Conservation (phyloP, 2,888 invertebrate species). For the Zelleria hepariella region DNA sequence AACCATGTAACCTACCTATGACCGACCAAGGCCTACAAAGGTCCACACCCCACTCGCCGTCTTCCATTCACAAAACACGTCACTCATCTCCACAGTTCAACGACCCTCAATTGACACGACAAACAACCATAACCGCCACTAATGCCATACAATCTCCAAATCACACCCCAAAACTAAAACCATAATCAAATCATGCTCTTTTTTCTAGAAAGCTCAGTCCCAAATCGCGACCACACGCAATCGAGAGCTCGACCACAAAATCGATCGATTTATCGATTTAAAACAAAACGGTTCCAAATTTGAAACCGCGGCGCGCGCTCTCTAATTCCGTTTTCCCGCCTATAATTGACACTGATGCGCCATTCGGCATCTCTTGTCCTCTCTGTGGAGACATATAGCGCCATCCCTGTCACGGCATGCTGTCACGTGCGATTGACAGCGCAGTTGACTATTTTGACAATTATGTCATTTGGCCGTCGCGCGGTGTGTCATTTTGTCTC, state of each 20-base stretch:
- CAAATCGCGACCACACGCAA: slow-evolving; percentile 62
- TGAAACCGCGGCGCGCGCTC: slow-evolving; percentile 59
- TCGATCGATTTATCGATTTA: slow-evolving; percentile 68
- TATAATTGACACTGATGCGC: slow-evolving; percentile 69
- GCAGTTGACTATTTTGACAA: slow-evolving; percentile 68
- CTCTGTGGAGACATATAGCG: slow-evolving; percentile 17
- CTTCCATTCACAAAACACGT: neutral
- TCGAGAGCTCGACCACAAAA: slow-evolving; percentile 44
- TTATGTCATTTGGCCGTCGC: slow-evolving; percentile 70
- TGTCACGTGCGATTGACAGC: slow-evolving; percentile 68
- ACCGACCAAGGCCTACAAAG: too few species aligned
- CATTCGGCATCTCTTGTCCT: slow-evolving; percentile 35
- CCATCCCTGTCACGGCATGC: slow-evolving; percentile 35
- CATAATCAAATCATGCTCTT: slow-evolving; percentile 19
- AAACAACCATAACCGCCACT: neutral
- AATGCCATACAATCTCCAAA: slow-evolving; percentile 2
- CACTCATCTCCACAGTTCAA: neutral
- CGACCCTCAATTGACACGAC: slow-evolving; percentile 1
- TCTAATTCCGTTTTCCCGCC: slow-evolving; percentile 70
- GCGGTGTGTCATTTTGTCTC: slow-evolving; percentile 66
- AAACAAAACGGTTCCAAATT: slow-evolving; percentile 69
- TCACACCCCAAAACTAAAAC: slow-evolving; percentile 47
- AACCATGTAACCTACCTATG: too few species aligned
- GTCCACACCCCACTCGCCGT: neutral
- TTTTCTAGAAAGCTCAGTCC: slow-evolving; percentile 27